Conservation (phyloP, 2,797 vertebrate genomes). For the Acrossocheilus wenchowensis region DNA sequence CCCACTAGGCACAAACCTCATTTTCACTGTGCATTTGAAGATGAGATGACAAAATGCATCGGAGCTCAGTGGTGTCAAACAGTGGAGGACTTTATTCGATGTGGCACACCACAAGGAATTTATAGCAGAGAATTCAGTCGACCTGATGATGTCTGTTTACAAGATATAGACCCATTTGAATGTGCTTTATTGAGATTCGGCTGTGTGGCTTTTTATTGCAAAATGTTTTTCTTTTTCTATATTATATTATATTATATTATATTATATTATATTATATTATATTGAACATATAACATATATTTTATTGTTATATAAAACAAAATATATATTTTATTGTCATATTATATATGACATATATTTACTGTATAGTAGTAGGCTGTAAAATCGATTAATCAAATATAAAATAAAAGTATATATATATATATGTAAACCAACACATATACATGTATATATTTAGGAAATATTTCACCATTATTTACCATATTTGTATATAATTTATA, state of each 20-base stretch:
- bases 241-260: neutral
- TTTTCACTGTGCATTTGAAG: slow-evolving; percentile 44
- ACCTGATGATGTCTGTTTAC: neutral
- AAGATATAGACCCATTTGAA: neutral
- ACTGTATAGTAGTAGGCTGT: no score
- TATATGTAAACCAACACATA: no score
- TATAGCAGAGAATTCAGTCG: neutral
- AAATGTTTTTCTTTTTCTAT: neutral
- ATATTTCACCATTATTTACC: no score
- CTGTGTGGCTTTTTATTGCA: neutral
- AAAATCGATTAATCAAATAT: no score
- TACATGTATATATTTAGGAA: no score
- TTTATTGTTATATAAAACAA: no score
- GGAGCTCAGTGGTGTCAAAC: slow-evolving; percentile 29
- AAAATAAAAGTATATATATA: no score
- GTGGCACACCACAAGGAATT: neutral
- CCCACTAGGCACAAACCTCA: slow-evolving; percentile 28
- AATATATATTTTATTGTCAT: no score
- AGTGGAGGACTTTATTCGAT: slow-evolving; percentile 16
- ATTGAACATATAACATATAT: no score
- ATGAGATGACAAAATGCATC: slow-evolving; percentile 37
- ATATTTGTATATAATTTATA: no score
- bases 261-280: neutral
- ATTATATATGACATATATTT: no score
- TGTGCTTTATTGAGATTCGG: neutral